Percentiles rank a stretch among this genome's conserved stretches.
Evolutionary conservation across 2,888 invertebrate genomes (phyloP).

Genomic region (Macrosoma leucophasiata): DNA sequence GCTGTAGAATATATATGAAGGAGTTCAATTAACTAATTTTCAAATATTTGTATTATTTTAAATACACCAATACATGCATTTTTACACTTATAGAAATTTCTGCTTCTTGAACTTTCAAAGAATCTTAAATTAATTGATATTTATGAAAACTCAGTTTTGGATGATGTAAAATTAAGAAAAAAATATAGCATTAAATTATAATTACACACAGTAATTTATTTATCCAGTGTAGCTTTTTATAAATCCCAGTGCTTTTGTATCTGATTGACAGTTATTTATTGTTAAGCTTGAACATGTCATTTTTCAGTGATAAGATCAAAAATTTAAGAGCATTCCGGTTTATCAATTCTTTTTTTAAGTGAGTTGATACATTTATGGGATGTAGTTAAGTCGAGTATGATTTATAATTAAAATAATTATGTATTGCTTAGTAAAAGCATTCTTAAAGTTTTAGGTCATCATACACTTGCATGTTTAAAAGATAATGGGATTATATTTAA

Average conservation of each 20-base stretch:
- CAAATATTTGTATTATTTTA: too few relatives aligned
- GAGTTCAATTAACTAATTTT: constrained; percentile 10
- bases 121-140: too few relatives aligned
- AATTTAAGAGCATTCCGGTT: constrained; percentile 59
- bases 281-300: constrained; percentile 19
- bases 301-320: constrained; percentile 37
- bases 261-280: constrained; percentile 38
- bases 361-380: constrained; percentile 36
- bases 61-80: too few relatives aligned
- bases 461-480: too few relatives aligned
- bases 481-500: too few relatives aligned
- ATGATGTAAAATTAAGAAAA: too few relatives aligned
- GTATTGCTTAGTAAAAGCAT: constrained; percentile 34
- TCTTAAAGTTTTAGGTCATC: too few relatives aligned
- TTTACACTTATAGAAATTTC: too few relatives aligned
- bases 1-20: constrained; percentile 19
- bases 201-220: too few relatives aligned
- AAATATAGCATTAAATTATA: too few relatives aligned
- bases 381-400: constrained; percentile 41
- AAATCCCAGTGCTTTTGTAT: constrained; percentile 46
- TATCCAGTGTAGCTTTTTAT: constrained; percentile 31
- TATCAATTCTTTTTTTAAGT: constrained; percentile 40
- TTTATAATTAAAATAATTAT: constrained; percentile 45
- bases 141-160: too few relatives aligned
- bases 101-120: too few relatives aligned